phyloP scores from a whole-genome alignment of 2,113 vertebrate genomes.

The Brienomyrus longianalis region DNA sequence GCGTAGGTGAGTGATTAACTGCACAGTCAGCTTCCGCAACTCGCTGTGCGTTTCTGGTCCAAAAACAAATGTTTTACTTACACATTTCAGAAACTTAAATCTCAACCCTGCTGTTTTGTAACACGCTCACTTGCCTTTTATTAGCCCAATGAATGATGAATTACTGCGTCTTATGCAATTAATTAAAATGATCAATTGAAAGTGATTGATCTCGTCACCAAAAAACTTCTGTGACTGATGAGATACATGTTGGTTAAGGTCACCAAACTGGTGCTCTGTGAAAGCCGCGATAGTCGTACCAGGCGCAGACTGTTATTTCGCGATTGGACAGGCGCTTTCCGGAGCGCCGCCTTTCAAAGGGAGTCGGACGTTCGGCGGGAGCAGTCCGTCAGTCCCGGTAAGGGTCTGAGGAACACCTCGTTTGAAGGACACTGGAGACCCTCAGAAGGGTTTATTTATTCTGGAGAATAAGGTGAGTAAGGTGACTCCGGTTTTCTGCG shows the following conservation, averaged over 20 bases:
- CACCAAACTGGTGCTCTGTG: background rate
- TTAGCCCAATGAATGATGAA: background rate
- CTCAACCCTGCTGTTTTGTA: background rate
- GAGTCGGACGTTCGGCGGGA: background rate
- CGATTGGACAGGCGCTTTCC: background rate
- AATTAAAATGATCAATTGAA: background rate
- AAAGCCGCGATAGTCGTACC: background rate
- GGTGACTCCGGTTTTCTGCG: background rate
- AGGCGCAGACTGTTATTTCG: background rate
- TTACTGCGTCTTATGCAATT: background rate
- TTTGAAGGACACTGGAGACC: background rate
- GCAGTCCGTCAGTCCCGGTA: background rate
- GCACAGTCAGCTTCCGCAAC: background rate
- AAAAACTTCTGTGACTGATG: background rate
- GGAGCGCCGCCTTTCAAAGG: background rate
- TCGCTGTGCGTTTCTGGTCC: background rate
- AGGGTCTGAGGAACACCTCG: background rate
- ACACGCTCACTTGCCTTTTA: background rate
- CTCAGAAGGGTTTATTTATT: background rate
- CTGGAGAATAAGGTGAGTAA: background rate
- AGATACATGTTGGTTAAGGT: background rate
- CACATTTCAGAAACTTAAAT: too few species aligned
- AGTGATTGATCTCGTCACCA: background rate
- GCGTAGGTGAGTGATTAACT: background rate
- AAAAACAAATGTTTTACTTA: background rate